A percentile compares a stretch with the other conserved stretches of the same genome.
Conservation (phyloP, 2,797 vertebrate species). For the Poeciliopsis infans region DNA sequence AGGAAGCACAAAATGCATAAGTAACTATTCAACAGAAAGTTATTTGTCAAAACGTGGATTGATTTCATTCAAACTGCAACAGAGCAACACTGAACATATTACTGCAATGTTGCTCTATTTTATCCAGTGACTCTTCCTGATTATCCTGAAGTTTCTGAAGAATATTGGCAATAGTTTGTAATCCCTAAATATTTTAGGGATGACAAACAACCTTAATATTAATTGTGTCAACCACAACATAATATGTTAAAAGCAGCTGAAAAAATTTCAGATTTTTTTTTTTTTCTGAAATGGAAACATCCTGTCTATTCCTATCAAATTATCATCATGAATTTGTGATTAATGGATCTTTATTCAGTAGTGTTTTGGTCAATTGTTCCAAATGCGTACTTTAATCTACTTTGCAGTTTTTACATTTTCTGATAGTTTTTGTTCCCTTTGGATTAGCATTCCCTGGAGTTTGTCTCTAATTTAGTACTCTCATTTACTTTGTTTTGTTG, state of each 20-base stretch:
- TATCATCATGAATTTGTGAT: neutral
- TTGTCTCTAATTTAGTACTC: neutral
- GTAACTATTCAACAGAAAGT: neutral
- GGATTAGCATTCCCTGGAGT: neutral
- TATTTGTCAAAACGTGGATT: neutral
- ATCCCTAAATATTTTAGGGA: neutral
- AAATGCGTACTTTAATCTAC: neutral
- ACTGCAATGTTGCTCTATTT: neutral
- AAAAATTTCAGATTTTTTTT: neutral
- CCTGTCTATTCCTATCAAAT: neutral
- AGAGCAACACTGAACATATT: neutral
- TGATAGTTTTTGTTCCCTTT: neutral
- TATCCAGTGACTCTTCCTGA: neutral
- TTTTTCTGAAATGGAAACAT: neutral
- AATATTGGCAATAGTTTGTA: neutral
- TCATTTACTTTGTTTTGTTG: neutral
- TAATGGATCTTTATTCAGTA: neutral
- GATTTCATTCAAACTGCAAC: neutral
- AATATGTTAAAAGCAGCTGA: neutral
- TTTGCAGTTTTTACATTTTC: neutral
- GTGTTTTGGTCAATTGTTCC: neutral
- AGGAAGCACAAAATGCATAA: neutral
- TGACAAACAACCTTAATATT: neutral
- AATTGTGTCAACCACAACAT: neutral
- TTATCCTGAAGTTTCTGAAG: neutral